A percentile compares a stretch with the other conserved stretches of the same genome.
phyloP scores from a whole-genome alignment of 2,797 vertebrate species.

The Brachymystax lenok region DNA sequence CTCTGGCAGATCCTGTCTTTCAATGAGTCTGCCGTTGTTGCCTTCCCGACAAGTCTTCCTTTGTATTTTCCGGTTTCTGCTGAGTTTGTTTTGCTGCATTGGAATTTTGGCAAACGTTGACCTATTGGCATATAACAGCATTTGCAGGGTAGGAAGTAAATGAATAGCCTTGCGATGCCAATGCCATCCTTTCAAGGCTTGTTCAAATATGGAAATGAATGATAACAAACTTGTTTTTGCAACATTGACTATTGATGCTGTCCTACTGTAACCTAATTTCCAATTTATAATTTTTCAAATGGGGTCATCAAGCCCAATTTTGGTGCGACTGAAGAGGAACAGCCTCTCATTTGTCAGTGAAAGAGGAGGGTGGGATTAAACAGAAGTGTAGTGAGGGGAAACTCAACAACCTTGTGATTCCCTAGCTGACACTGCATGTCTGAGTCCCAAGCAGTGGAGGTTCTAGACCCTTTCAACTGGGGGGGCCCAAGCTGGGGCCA shows the following conservation, averaged over 20 bases:
- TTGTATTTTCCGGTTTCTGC: conserved; percentile 46
- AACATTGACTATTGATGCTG: not conserved
- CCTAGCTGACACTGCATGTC: conserved; percentile 11
- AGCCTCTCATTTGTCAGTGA: conserved; percentile 11
- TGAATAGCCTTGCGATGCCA: not conserved
- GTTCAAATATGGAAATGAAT: not conserved
- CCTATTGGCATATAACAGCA: conserved; percentile 13
- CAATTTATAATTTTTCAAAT: not conserved
- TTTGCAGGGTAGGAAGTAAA: too few species aligned
- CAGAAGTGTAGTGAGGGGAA: not conserved
- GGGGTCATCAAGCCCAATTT: not conserved
- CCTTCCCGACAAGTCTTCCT: conserved; percentile 54
- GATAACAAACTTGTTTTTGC: not conserved
- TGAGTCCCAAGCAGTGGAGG: too few species aligned
- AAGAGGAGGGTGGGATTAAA: not conserved
- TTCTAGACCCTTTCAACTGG: too few species aligned
- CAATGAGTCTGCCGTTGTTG: conserved; percentile 57
- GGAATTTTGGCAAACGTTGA: conserved; percentile 49
- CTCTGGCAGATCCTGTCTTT: conserved; percentile 42
- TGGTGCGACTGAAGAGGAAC: not conserved
- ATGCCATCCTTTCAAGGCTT: not conserved
- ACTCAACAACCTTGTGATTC: conserved; percentile 15
- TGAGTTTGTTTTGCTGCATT: conserved; percentile 30
- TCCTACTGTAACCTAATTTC: not conserved
- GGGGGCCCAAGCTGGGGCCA: too few species aligned